These are phyloP conservation scores for Dorcus hopei DNA, from an alignment of 2,888 invertebrate genomes.

Conservation along the genomic window DNA sequence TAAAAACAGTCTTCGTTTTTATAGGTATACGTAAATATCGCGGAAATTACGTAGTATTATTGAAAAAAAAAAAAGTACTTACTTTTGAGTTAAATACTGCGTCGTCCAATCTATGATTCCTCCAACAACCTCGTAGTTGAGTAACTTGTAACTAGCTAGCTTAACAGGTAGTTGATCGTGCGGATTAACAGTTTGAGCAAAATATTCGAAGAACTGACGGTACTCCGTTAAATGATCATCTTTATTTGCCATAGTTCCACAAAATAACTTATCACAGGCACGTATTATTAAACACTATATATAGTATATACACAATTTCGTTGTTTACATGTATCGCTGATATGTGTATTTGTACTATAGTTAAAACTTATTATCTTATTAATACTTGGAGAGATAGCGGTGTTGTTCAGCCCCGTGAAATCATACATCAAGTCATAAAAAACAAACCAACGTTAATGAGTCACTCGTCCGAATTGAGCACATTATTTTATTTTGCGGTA, in stretches of 20 bases:
- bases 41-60: neutral
- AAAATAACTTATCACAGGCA: conserved; percentile 28
- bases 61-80: conserved; percentile 45
- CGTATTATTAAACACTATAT: conserved; percentile 19
- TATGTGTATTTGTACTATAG: conserved; percentile 40
- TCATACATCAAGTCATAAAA: conserved; percentile 19
- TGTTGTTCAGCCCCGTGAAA: conserved; percentile 14
- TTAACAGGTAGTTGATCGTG: conserved; percentile 73
- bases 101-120: conserved; percentile 74
- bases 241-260: conserved; percentile 51
- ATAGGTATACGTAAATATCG: neutral
- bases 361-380: conserved; percentile 22
- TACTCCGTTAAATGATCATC: conserved; percentile 69
- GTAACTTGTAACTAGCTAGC: conserved; percentile 66
- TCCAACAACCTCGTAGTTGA: conserved; percentile 67
- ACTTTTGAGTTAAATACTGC: conserved; percentile 75
- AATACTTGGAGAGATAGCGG: conserved; percentile 15
- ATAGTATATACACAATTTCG: conserved; percentile 35
- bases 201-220: conserved; percentile 69
- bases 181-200: conserved; percentile 65
- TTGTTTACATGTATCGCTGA: conserved; percentile 36
- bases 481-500: conserved; percentile 6
- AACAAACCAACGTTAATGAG: conserved; percentile 20
- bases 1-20: too few relatives aligned
- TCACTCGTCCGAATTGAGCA: conserved; percentile 22